Evolutionary conservation across 2,113 vertebrate genomes (phyloP).

Genomic region (Festucalex cinctus): DNA sequence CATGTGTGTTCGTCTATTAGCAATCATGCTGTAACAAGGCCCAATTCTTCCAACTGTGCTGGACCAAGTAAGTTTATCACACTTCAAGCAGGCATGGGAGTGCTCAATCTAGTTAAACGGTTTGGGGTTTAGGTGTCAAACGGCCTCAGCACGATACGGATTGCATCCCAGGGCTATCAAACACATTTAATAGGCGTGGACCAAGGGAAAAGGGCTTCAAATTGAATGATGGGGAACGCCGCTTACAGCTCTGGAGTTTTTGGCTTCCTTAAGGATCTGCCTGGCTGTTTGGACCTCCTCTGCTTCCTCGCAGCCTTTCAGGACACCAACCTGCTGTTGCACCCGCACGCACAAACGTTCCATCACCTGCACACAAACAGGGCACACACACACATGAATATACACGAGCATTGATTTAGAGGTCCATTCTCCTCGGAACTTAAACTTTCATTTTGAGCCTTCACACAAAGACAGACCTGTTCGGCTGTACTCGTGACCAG

Average conservation of each 20-base stretch:
- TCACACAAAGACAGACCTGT: slow-evolving; percentile 69
- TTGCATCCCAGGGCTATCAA: background rate
- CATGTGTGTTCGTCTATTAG: too few relatives aligned
- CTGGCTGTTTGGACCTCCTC: slow-evolving; percentile 82
- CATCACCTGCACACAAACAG: slow-evolving; percentile 71
- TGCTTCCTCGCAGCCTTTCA: slow-evolving; percentile 77
- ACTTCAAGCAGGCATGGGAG: background rate
- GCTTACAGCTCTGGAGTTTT: slow-evolving; percentile 85
- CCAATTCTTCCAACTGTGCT: background rate
- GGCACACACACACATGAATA: background rate
- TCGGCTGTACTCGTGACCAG: slow-evolving; percentile 87
- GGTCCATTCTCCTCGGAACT: background rate
- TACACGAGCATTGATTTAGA: background rate
- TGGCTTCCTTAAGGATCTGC: slow-evolving; percentile 86
- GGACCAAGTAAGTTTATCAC: background rate
- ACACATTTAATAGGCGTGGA: background rate
- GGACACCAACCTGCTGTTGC: slow-evolving; percentile 82
- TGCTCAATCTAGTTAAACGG: background rate
- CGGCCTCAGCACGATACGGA: background rate
- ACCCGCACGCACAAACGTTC: slow-evolving; percentile 84
- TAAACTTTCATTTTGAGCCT: slow-evolving; percentile 33
- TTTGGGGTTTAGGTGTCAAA: background rate
- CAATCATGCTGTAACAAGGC: background rate
- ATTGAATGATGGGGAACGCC: background rate
- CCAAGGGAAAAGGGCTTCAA: too few relatives aligned